A percentile compares a stretch with the other conserved stretches of the same genome.
phyloP scores from a whole-genome alignment of 1,140 invertebrate genomes.

The Plutomurus gul region DNA sequence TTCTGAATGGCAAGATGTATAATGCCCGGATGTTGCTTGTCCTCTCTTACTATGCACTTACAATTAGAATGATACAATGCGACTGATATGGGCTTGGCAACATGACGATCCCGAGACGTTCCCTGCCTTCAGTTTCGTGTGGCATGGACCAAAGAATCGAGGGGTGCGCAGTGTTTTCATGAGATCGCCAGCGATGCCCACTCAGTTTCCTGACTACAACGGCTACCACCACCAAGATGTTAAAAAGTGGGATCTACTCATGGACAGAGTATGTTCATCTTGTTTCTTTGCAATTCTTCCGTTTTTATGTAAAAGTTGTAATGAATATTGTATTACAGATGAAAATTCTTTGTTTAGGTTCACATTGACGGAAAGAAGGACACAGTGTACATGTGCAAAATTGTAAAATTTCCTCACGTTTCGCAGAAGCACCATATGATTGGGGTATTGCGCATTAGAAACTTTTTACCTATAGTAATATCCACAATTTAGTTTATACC shows the following conservation, averaged over 20 bases:
- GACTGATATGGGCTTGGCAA: conserved; percentile 76
- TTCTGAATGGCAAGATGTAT: not conserved
- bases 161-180: conserved; percentile 71
- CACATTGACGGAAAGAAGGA: conserved; percentile 11
- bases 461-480: no score
- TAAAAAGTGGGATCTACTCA: conserved; percentile 71
- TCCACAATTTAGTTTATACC: no score
- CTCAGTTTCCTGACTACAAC: conserved; percentile 54
- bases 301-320: no score
- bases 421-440: conserved; percentile 77
- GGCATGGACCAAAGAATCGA: conserved; percentile 66
- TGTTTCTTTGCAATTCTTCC: no score
- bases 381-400: conserved; percentile 66
- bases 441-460: conserved; percentile 65
- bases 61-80: conserved; percentile 74
- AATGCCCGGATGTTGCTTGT: not conserved
- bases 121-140: conserved; percentile 48
- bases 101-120: conserved; percentile 65
- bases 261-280: conserved; percentile 70
- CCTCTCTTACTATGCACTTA: not conserved
- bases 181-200: conserved; percentile 55
- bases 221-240: conserved; percentile 42
- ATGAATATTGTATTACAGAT: not conserved
- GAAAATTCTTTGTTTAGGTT: conserved; percentile 13
- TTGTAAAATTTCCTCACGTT: conserved; percentile 73